A percentile compares a stretch with the other conserved stretches of the same genome.
phyloP scores from a whole-genome alignment of 2,888 invertebrate genomes.

The Pterobdella sp. region DNA sequence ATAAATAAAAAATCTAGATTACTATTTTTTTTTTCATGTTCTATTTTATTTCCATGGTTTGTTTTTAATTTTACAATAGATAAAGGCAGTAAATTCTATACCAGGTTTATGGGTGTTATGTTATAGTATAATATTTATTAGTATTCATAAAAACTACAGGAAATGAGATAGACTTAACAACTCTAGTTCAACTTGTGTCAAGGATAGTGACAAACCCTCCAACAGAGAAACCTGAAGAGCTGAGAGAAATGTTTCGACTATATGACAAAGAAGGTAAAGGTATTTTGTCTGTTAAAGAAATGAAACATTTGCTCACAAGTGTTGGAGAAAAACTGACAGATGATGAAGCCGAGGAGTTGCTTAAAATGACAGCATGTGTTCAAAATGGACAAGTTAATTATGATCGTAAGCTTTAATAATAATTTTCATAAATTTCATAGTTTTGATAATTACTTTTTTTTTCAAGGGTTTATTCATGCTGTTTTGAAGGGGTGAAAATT shows the following conservation, averaged over 20 bases:
- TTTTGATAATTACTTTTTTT: slow-evolving; percentile 14
- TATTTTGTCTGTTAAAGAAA: slow-evolving; percentile 32
- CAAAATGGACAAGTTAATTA: slow-evolving; percentile 35
- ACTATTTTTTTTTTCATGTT: too few relatives aligned
- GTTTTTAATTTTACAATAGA: background rate
- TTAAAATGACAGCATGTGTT: slow-evolving; percentile 34
- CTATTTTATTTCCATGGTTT: background rate
- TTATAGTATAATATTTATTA: too few relatives aligned
- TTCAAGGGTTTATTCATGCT: slow-evolving; percentile 32
- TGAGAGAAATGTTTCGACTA: slow-evolving; percentile 35
- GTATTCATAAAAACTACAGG: too few relatives aligned
- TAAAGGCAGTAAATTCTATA: too few relatives aligned
- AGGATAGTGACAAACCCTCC: slow-evolving; percentile 35
- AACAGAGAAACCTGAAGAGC: slow-evolving; percentile 33
- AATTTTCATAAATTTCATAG: background rate
- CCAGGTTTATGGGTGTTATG: too few relatives aligned
- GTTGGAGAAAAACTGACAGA: slow-evolving; percentile 38
- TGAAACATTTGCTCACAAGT: slow-evolving; percentile 38
- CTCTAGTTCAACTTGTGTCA: slow-evolving; percentile 34
- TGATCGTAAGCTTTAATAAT: slow-evolving; percentile 35
- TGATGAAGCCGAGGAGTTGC: slow-evolving; percentile 35
- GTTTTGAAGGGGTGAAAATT: slow-evolving; percentile 30
- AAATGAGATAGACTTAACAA: slow-evolving; percentile 35
- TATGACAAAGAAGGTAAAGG: slow-evolving; percentile 37
- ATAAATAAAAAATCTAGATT: too few relatives aligned